Evolutionary conservation across 2,797 vertebrate species (phyloP).

Genomic region (Chloroceryle amazona): DNA sequence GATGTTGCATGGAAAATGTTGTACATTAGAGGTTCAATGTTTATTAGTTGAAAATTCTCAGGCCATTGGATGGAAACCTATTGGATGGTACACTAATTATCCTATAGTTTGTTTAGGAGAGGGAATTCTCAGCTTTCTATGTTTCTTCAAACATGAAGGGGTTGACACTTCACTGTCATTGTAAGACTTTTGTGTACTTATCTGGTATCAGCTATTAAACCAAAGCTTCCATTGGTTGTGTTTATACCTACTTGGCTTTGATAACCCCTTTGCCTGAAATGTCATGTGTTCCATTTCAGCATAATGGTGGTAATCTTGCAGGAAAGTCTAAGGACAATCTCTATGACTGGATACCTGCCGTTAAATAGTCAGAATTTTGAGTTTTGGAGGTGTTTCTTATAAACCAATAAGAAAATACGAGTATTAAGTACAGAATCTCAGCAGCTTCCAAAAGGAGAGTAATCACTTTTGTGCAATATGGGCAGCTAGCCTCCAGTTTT

Average conservation of each 20-base stretch:
- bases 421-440: not conserved
- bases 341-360: not conserved
- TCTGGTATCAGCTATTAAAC: not conserved
- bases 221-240: fast-evolving
- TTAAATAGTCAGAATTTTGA: not conserved
- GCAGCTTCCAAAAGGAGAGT: not conserved
- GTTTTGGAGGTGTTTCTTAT: not conserved
- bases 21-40: not conserved
- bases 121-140: not conserved
- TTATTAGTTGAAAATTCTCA: not conserved
- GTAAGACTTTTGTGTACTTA: not conserved
- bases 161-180: not conserved
- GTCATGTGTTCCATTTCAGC: not conserved
- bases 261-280: not conserved
- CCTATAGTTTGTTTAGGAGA: not conserved
- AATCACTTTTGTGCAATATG: not conserved
- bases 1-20: not conserved
- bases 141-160: not conserved
- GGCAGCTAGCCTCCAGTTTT: not conserved
- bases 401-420: not conserved
- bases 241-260: not conserved
- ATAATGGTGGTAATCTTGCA: not conserved
- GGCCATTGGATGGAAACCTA: not conserved
- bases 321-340: not conserved
- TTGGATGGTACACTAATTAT: not conserved